These are phyloP conservation scores for Hippocampus mohnikei DNA, from an alignment of 2,113 vertebrate genomes.

Conservation along the genomic window DNA sequence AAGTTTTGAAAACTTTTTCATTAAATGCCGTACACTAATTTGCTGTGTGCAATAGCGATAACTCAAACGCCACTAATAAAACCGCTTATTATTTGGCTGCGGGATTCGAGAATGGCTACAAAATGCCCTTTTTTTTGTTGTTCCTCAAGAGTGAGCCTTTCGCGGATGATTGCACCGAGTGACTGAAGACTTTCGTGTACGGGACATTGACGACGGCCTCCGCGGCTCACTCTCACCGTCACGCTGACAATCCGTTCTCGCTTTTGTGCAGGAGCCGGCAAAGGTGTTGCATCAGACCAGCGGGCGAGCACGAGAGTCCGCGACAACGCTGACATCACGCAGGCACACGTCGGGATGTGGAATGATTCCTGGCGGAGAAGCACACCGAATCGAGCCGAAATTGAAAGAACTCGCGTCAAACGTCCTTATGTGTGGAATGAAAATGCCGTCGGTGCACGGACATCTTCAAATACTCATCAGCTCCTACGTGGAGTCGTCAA, in stretches of 20 bases:
- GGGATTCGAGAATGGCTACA: not conserved
- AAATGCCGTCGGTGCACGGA: too few species aligned
- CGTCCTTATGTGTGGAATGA: too few species aligned
- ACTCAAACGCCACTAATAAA: not conserved
- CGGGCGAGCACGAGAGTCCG: not conserved
- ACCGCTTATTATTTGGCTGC: not conserved
- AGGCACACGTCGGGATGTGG: too few species aligned
- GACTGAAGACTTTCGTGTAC: not conserved
- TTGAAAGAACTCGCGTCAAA: too few species aligned
- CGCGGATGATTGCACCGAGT: constrained; percentile 1
- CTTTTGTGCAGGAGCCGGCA: constrained; percentile 45
- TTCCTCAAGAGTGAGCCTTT: constrained; percentile 37
- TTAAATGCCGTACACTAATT: not conserved
- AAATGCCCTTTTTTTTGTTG: not conserved
- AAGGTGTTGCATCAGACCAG: constrained; percentile 24
- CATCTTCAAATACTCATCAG: too few species aligned
- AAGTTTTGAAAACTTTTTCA: too few species aligned
- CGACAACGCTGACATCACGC: constrained; percentile 22
- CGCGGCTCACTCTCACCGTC: constrained; percentile 1
- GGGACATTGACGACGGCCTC: not conserved
- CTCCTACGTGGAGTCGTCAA: too few species aligned
- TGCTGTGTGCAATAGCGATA: not conserved
- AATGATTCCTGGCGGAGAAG: too few species aligned
- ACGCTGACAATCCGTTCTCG: constrained; percentile 22
- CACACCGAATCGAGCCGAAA: too few species aligned